A percentile compares a stretch with the other conserved stretches of the same genome.
Evolutionary conservation across 2,888 invertebrate species (phyloP).

Genomic region (Perithous albicinctus): DNA sequence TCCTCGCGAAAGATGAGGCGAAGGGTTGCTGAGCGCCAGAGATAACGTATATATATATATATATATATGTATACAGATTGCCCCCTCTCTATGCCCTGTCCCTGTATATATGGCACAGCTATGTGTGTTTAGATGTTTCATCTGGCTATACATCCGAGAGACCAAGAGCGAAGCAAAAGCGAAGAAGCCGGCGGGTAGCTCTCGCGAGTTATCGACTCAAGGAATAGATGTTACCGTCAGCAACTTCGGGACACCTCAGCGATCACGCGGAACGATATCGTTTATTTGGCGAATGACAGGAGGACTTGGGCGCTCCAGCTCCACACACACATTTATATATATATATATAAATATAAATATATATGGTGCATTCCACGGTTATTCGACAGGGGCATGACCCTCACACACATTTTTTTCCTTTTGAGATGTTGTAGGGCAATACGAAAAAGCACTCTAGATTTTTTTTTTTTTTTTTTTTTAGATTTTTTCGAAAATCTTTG

Average conservation of each 20-base stretch:
- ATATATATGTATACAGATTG: background rate
- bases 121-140: constrained; percentile 20
- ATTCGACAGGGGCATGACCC: no score
- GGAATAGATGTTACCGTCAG: constrained; percentile 78
- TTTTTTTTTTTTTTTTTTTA: no score
- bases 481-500: no score
- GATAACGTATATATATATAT: background rate
- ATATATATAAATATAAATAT: background rate
- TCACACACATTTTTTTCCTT: no score
- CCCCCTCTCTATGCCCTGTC: background rate
- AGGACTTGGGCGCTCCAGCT: constrained; percentile 48
- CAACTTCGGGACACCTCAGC: constrained; percentile 77
- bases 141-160: background rate
- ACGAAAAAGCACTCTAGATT: no score
- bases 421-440: no score
- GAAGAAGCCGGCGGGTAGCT: constrained; percentile 51
- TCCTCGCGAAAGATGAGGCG: constrained; percentile 51
- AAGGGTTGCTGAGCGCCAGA: constrained; percentile 37
- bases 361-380: no score
- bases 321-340: background rate
- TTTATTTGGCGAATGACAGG: constrained; percentile 79
- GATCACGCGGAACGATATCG: constrained; percentile 79
- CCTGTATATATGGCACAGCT: background rate
- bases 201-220: constrained; percentile 72
- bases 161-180: constrained; percentile 10